phyloP scores from a whole-genome alignment of 2,113 vertebrate genomes.

The Axis porcinus region DNA sequence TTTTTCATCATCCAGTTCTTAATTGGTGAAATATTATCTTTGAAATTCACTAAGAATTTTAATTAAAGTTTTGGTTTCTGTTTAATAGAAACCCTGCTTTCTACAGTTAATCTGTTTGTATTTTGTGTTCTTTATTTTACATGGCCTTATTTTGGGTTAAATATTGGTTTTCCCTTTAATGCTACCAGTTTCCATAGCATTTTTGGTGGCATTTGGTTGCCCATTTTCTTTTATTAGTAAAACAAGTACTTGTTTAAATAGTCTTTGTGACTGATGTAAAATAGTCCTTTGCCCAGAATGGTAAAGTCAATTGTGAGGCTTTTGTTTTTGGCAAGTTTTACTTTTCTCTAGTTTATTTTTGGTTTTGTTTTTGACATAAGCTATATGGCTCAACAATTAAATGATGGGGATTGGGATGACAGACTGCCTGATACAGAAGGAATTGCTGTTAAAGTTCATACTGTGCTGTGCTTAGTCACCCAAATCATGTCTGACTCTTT shows the following conservation, averaged over 20 bases:
- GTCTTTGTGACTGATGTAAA: neutral
- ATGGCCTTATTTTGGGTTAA: neutral
- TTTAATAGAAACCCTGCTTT: neutral
- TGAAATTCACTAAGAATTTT: neutral
- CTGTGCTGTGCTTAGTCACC: neutral
- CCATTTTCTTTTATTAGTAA: neutral
- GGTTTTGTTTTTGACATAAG: neutral
- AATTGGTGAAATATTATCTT: neutral
- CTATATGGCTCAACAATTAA: neutral
- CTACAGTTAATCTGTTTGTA: neutral
- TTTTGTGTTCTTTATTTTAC: neutral
- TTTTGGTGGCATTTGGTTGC: neutral
- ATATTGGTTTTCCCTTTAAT: neutral
- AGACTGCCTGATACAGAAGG: neutral
- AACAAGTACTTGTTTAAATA: neutral
- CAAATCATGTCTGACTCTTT: neutral
- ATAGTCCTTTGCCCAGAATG: neutral
- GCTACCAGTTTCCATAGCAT: neutral
- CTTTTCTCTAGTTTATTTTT: neutral
- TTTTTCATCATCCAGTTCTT: neutral
- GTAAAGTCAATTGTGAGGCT: neutral
- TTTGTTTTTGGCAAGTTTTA: neutral
- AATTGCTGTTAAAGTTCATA: neutral
- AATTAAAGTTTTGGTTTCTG: neutral
- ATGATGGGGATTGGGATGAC: neutral